phyloP scores from a whole-genome alignment of 2,113 vertebrate species.

The Guaruba guarouba region DNA sequence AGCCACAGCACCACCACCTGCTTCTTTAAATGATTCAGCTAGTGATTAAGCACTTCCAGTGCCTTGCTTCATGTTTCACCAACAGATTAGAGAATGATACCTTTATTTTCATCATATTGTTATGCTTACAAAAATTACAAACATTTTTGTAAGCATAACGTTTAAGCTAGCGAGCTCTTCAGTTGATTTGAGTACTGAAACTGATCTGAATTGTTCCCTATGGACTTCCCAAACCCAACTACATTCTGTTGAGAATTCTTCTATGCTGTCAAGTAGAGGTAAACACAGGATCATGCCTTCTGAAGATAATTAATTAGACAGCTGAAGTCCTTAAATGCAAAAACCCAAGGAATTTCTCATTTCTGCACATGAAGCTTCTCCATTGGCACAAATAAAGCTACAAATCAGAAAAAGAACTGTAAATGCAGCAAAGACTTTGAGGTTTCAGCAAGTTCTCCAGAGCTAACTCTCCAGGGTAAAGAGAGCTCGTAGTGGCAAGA shows the following conservation, averaged over 20 bases:
- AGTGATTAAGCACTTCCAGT: background rate
- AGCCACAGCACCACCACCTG: background rate
- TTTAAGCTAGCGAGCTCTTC: background rate
- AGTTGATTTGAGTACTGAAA: background rate
- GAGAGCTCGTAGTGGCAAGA: background rate
- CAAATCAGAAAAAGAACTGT: background rate
- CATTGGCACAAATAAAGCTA: background rate
- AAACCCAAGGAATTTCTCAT: background rate
- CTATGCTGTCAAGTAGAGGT: background rate
- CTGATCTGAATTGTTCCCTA: background rate
- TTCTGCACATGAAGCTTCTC: background rate
- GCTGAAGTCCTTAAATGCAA: background rate
- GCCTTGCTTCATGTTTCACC: background rate
- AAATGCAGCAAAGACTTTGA: background rate
- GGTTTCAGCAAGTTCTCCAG: background rate
- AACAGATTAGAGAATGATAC: background rate
- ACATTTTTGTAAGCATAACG: background rate
- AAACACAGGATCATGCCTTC: background rate
- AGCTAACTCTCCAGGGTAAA: background rate
- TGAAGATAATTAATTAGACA: background rate
- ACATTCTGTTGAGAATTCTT: background rate
- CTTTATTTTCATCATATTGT: background rate
- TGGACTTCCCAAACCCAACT: background rate
- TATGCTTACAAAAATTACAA: background rate
- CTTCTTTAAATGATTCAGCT: rapidly evolving